Base-by-base conservation (phyloP, 2,888 invertebrate genomes). In the Tachina lurida region DNA sequence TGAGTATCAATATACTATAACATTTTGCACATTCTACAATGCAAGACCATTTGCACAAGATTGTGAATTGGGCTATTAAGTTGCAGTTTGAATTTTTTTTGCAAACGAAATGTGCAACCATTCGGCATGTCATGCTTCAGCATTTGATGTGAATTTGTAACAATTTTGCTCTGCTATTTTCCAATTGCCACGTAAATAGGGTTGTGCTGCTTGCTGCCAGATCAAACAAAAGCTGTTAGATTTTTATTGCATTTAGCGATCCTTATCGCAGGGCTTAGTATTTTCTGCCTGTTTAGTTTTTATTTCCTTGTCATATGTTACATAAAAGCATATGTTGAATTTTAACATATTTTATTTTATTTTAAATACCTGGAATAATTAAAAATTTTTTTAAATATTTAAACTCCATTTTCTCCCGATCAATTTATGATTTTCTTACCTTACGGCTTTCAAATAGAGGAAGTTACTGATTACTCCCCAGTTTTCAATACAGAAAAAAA, bases 261-360 rank as follows among this genome's bases (percentile, higher is more conserved):
- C 41, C 52, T 75, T 82, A 85, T 85, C 85, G 8, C 1, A 52
- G 73, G 84, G 49, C 43, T 78, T 85, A 78, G 47, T 67, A 75
- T 85, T 85, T 82, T 68, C 70, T 78, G 82, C 56, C 68, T 80
- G 65, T 80, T 79, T 76, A 49, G 58, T 65, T 80, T 76, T 47
- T 5, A 58, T 58, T 31, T 63, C n/a, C 17, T 62, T 12, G 1
- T 19, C 10, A 12, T 31, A 8, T 54, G 22, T 31, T 15, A 45
- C 15, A 9, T 47, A 3, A 10, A 31, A 60, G 52, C 80, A 81
- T 81, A 81, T 81, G 81, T 60, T 62, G 43, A 10, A 31, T 67
- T 68, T 10, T 13, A 67, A 67, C 7, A 47, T 2, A 17, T 19
- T 60, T 41, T 60, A 9, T 15, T 60, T 54, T n/a, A 49, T 8